A percentile compares a stretch with the other conserved stretches of the same genome.
Evolutionary conservation across 2,113 vertebrate species (phyloP).

Genomic region (Seriola dumerili): DNA sequence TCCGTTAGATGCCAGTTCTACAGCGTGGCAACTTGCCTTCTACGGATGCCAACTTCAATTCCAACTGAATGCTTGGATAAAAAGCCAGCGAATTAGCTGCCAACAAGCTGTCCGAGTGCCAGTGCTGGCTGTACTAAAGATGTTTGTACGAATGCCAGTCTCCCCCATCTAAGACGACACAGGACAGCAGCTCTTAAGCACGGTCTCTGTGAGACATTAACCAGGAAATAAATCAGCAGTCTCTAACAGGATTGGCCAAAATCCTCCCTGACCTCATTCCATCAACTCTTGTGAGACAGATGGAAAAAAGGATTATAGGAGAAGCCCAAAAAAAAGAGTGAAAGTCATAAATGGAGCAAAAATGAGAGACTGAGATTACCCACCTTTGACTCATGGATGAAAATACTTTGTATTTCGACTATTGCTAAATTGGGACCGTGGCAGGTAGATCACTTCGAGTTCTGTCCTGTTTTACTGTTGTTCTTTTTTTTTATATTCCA

Average conservation of each 20-base stretch:
- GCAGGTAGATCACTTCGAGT: neutral
- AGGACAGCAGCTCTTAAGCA: slow-evolving; percentile 31
- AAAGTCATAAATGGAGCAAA: slow-evolving; percentile 25
- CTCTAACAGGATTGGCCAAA: slow-evolving; percentile 61
- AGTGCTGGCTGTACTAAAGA: slow-evolving; percentile 29
- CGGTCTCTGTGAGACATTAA: slow-evolving; percentile 41
- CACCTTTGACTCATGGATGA: neutral
- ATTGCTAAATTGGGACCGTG: neutral
- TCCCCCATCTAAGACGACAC: slow-evolving; percentile 14
- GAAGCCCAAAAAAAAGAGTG: slow-evolving; percentile 15
- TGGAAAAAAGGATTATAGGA: neutral
- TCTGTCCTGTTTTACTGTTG: neutral
- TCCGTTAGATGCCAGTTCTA: slow-evolving; percentile 43
- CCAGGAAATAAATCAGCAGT: slow-evolving; percentile 60
- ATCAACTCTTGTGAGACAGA: slow-evolving; percentile 48
- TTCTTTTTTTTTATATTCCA: slow-evolving; percentile 7
- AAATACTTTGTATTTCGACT: neutral
- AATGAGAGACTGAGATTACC: neutral
- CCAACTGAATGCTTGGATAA: slow-evolving; percentile 33
- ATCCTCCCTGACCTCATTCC: slow-evolving; percentile 69
- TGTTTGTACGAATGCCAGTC: slow-evolving; percentile 22
- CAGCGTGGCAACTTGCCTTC: slow-evolving; percentile 43
- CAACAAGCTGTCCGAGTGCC: slow-evolving; percentile 30
- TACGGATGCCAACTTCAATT: slow-evolving; percentile 37
- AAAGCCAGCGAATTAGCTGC: slow-evolving; percentile 39